Base-by-base conservation (phyloP, 2,113 vertebrate species). In the Antennarius striatus region DNA sequence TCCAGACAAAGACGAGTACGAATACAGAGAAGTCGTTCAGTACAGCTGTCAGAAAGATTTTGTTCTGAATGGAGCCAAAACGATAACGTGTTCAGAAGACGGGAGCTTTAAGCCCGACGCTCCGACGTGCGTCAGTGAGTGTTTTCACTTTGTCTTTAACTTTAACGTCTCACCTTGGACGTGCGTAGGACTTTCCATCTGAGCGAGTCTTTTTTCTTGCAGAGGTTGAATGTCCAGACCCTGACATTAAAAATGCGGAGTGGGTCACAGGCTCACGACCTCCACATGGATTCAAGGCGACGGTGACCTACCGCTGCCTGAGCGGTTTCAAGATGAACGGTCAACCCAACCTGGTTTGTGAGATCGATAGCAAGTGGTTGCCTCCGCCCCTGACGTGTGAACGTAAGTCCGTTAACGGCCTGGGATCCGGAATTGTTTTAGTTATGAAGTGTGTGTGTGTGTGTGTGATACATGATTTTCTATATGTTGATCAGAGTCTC, bases 101-200 rank as follows among this genome's bases (percentile, higher is more conserved):
- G 62, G 47, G 43, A n/a, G 0, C 0, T 92, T 90, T 63, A 0
- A 2, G 0, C 79, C 86, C 17, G 1, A 0, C 8, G 64, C 82
- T 40, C 91, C 92, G 6, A 29, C 0, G 9, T 93, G 92, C 73
- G 1, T 32, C 43, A 0, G 92, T 92, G 79, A 69, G 88, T 85
- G 53, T 30, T 11, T 32, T 17, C 4, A 14, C 2, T 7, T 36
- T 36, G 4, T 36, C 32, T 36, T 36, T 36, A 22, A 22, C 22
- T 22, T 22, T 22, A 22, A 22, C 22, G 22, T 22, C 22, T 22
- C 22, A 22, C 22, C 53, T 8, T 5, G 39, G 6, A 43, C 46
- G 0, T 36, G 10, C 48, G 3, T 32, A 12, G 49, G 5, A 0
- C 22, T 17, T 55, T 63, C 2, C 0, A 11, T 32, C 42, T 17